Evolutionary conservation across 2,113 vertebrate species (phyloP), one percentile per base, ranked within the genome.

Genomic region (Tricholaema leucomelas): DNA sequence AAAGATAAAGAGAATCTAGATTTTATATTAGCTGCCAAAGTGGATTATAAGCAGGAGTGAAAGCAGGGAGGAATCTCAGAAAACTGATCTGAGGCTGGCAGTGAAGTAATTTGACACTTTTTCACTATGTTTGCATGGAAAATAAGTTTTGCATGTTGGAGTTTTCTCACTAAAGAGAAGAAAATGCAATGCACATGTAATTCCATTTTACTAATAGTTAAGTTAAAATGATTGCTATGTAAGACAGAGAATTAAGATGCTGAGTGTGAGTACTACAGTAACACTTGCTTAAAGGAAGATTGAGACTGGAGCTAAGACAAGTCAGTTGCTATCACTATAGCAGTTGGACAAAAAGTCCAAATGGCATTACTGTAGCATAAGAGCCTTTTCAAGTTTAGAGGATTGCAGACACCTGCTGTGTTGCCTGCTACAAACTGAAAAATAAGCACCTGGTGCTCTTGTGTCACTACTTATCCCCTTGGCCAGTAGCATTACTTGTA

Each of bases 401-500:
- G 70, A 7, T 44, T 1, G 18, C 59, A 88, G 88, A 5, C 92
- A 94, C 90, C 94, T 94, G 93, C 94, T 88, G 76, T 15, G 69
- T 35, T 75, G 90, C 76, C 69, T 77, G 82, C 82, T 28, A 60
- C 21, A 8, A 17, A 24, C 44, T 48, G 73, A 90, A 80, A 95
- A 28, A 18, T 9, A 13, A 94, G 90, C 94, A 95, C 90, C 94
- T 94, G 93, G 58, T 93, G 92, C 73, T 44, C 74, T 65, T 61
- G 58, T 60, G 69, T 69, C 58, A 9, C 50, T 48, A 27, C 80
- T 94, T 67, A 85, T 24, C 80, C 86, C 65, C 66, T 84, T 86
- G 74, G 77, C 88, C 44, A 30, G 66, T 12, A 44, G 90, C 66
- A 8, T 3, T 86, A 8, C 83, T 79, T 63, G 58, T 56, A 90